Evolutionary conservation across 2,113 vertebrate genomes (phyloP).

Genomic region (Plestiodon gilberti): DNA sequence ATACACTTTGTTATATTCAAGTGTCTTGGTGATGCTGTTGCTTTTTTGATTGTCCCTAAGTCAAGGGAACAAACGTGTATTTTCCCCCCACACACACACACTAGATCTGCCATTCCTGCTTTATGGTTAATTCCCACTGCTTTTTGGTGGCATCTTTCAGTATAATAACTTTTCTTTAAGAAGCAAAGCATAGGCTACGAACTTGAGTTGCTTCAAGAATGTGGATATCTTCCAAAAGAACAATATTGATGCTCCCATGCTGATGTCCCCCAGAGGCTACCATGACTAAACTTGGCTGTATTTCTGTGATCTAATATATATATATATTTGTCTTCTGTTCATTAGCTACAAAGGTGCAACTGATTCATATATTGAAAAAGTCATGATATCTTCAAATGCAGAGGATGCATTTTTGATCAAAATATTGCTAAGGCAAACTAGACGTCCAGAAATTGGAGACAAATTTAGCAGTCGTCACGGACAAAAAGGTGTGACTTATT

Average conservation of each 20-base stretch:
- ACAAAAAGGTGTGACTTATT: constrained; percentile 88
- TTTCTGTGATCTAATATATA: background rate
- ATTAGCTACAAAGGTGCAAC: constrained; percentile 95
- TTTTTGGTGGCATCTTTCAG: background rate
- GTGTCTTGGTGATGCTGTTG: background rate
- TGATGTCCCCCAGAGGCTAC: background rate
- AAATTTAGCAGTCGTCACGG: constrained; percentile 98
- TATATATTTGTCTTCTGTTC: constrained; percentile 37
- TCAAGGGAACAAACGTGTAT: background rate
- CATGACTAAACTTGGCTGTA: constrained; percentile 1
- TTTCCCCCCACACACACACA: background rate
- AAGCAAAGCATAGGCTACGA: background rate
- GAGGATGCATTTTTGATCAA: constrained; percentile 98
- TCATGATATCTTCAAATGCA: constrained; percentile 98
- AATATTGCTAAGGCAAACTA: constrained; percentile 96
- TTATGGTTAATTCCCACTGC: background rate
- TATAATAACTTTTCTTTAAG: constrained; percentile 9
- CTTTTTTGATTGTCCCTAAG: background rate
- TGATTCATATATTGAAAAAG: constrained; percentile 97
- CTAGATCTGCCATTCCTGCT: background rate
- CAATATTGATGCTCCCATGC: constrained; percentile 11
- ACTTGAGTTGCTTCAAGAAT: background rate
- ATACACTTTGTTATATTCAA: background rate
- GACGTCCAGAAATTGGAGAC: constrained; percentile 96
- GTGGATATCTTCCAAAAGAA: background rate